Conservation (phyloP, 2,113 vertebrate genomes). For the Bungarus multicinctus region DNA sequence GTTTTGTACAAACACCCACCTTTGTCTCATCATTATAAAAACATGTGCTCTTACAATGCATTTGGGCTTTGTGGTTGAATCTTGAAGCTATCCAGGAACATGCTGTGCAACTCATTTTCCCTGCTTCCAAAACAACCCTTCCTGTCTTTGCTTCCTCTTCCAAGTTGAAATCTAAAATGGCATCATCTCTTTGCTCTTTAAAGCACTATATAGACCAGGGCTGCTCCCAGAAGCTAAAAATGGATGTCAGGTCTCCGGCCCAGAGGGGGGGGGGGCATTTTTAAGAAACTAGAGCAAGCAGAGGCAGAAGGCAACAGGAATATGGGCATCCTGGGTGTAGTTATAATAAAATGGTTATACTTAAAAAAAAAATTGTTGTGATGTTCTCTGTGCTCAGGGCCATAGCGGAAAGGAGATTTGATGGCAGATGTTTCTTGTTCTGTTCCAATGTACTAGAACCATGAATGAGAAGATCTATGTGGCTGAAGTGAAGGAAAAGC, state of each 20-base stretch:
- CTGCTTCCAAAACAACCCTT: neutral
- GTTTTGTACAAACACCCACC: neutral
- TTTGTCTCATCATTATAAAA: neutral
- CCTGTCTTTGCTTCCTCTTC: neutral
- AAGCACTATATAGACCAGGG: neutral
- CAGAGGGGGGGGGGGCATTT: neutral
- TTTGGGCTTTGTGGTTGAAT: neutral
- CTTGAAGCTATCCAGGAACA: neutral
- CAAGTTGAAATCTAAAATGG: neutral
- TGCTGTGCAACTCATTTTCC: neutral
- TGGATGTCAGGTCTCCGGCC: neutral
- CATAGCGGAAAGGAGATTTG: neutral
- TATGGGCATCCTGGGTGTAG: neutral
- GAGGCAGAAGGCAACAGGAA: neutral
- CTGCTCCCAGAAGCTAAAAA: neutral
- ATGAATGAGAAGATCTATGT: conserved; percentile 74
- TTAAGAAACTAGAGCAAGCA: neutral
- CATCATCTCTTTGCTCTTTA: neutral
- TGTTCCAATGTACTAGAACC: conserved; percentile 60
- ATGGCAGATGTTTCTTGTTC: neutral
- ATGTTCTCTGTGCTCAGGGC: neutral
- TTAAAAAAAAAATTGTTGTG: neutral
- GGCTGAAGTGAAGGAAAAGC: conserved; percentile 79
- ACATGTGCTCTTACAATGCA: neutral
- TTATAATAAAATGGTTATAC: neutral